Conservation (phyloP, 1,140 invertebrate species). For the Parasteatoda tepidariorum region DNA sequence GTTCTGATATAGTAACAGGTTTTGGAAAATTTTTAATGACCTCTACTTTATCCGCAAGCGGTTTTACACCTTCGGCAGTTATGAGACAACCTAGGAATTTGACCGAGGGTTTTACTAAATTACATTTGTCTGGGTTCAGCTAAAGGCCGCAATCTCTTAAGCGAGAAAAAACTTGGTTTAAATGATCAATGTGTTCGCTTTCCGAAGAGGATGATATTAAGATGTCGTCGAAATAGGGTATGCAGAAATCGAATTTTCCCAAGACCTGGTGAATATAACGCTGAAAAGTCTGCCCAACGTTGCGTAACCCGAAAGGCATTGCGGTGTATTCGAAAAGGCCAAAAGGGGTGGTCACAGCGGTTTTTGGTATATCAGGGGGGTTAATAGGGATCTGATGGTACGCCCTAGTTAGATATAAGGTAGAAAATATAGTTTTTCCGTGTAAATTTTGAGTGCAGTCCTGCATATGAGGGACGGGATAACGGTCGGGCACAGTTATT, state of each 20-base stretch:
- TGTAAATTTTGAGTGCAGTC: no score
- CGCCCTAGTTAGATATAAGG: not conserved
- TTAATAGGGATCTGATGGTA: not conserved
- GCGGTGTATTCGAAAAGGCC: slow-evolving; percentile 15
- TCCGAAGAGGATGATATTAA: not conserved
- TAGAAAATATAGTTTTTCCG: not conserved
- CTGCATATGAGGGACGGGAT: no score
- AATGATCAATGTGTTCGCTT: not conserved
- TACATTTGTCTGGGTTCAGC: not conserved
- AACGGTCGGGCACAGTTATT: no score
- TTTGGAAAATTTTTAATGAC: not conserved
- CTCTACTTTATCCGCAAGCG: not conserved
- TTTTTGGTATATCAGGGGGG: slow-evolving; percentile 19
- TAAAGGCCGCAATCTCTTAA: not conserved
- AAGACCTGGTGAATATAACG: not conserved
- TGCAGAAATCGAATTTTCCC: not conserved
- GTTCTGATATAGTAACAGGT: not conserved
- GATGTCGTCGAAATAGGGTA: not conserved
- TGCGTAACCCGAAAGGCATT: not conserved
- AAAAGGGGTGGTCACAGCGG: slow-evolving; percentile 47
- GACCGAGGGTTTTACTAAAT: not conserved
- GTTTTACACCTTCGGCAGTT: not conserved
- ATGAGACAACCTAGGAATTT: not conserved
- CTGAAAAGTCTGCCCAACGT: slow-evolving; percentile 1
- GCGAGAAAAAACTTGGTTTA: not conserved